These are phyloP conservation scores for Cryptoblepharus egeriae DNA, from an alignment of 2,797 vertebrate genomes.

Conservation along the genomic window DNA sequence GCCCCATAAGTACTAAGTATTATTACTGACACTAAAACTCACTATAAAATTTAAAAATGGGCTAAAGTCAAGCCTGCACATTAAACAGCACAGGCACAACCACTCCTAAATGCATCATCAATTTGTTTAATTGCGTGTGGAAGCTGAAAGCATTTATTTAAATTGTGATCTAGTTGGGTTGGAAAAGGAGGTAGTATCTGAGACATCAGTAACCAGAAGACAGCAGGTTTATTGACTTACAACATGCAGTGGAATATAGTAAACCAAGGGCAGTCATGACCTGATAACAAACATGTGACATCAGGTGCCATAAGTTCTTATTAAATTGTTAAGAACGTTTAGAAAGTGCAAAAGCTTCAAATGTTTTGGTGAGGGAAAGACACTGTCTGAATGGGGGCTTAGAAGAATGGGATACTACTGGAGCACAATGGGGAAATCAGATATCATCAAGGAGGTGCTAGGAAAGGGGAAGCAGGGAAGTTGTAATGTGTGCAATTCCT, in stretches of 20 bases:
- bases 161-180: constrained; percentile 39
- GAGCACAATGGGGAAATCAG: too few species aligned
- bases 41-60: constrained; percentile 27
- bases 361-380: background rate
- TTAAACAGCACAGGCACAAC: constrained; percentile 29
- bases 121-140: constrained; percentile 28
- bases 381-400: too few species aligned
- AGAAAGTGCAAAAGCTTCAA: constrained; percentile 13
- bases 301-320: constrained; percentile 13
- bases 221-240: constrained; percentile 58
- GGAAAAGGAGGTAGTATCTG: constrained; percentile 47
- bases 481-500: too few species aligned
- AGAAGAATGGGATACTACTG: too few species aligned
- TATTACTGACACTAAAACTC: constrained; percentile 32
- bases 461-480: too few species aligned
- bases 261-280: constrained; percentile 61
- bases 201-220: constrained; percentile 42
- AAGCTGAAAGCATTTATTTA: constrained; percentile 33
- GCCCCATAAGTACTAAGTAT: constrained; percentile 23
- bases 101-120: constrained; percentile 28
- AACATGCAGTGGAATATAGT: background rate
- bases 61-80: background rate
- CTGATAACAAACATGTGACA: constrained; percentile 56
- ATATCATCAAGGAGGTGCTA: too few species aligned
- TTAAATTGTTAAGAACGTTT: too few species aligned